Evolutionary conservation across 2,888 invertebrate species (phyloP).

Genomic region (Amblyjoppa fuscipennis): DNA sequence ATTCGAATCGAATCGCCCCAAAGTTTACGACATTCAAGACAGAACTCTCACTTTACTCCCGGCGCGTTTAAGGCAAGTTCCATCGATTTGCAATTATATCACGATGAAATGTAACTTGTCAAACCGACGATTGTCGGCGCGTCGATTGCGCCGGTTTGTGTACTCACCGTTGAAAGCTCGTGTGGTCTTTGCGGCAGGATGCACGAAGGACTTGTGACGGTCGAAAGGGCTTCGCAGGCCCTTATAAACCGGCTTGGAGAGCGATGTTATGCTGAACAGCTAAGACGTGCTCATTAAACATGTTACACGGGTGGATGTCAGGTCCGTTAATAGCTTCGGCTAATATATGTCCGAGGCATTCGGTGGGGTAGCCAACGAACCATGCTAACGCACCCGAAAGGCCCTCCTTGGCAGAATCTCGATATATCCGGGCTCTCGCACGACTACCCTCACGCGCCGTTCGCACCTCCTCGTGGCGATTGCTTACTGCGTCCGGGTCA

Average conservation of each 20-base stretch:
- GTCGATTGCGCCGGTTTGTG: not conserved
- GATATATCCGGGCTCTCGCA: conserved; percentile 6
- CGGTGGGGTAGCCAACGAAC: conserved; percentile 72
- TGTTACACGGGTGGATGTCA: conserved; percentile 74
- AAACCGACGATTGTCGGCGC: not conserved
- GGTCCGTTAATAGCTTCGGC: conserved; percentile 75
- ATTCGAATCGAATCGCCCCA: too few species aligned
- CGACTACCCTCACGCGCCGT: conserved; percentile 1
- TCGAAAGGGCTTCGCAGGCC: conserved; percentile 69
- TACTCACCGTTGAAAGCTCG: conserved; percentile 53
- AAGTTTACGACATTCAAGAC: too few species aligned
- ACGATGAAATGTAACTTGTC: not conserved
- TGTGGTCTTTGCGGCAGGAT: conserved; percentile 70
- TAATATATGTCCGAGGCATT: conserved; percentile 70
- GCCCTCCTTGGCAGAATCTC: conserved; percentile 6
- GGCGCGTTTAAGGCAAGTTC: too few species aligned
- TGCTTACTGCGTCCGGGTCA: conserved; percentile 47
- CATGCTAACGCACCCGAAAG: conserved; percentile 64
- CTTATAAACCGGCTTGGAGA: conserved; percentile 74
- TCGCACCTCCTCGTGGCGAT: conserved; percentile 8
- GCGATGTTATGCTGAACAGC: conserved; percentile 76
- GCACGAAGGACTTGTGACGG: conserved; percentile 74
- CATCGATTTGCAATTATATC: too few species aligned
- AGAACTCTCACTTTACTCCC: too few species aligned
- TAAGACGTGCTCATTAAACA: conserved; percentile 81